Evolutionary conservation across 2,797 vertebrate genomes (phyloP).

Genomic region (Artibeus lituratus): DNA sequence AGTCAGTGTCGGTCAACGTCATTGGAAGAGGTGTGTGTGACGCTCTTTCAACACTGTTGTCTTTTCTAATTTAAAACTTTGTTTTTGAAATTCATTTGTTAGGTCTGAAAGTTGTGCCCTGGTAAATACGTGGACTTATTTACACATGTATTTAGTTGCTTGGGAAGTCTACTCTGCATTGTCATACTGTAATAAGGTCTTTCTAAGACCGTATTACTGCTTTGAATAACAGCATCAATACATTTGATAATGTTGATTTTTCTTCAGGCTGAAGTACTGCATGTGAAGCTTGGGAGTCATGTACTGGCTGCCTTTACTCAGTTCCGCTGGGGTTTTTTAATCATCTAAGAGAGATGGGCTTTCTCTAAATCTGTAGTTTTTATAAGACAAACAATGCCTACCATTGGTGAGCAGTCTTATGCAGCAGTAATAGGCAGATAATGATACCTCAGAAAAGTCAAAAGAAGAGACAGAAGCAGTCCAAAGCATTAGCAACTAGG

Average conservation of each 20-base stretch:
- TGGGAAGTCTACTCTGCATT: neutral
- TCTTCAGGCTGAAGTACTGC: neutral
- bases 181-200: neutral
- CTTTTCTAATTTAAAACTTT: conserved; percentile 37
- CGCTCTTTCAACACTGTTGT: neutral
- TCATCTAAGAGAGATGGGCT: neutral
- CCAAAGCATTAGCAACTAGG: neutral
- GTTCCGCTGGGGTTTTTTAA: neutral
- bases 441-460: neutral
- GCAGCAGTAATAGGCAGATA: neutral
- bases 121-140: neutral
- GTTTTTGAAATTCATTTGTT: conserved; percentile 12
- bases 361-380: neutral
- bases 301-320: neutral
- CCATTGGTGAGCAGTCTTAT: neutral
- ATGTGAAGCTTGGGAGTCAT: neutral
- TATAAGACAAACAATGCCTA: neutral
- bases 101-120: neutral
- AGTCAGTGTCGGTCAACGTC: neutral
- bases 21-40: neutral
- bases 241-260: neutral
- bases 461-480: neutral
- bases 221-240: conserved; percentile 9
- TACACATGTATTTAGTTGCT: neutral
- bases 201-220: neutral